These are phyloP conservation scores for Prorops nasuta DNA, from an alignment of 1,140 invertebrate species.

Conservation along the genomic window DNA sequence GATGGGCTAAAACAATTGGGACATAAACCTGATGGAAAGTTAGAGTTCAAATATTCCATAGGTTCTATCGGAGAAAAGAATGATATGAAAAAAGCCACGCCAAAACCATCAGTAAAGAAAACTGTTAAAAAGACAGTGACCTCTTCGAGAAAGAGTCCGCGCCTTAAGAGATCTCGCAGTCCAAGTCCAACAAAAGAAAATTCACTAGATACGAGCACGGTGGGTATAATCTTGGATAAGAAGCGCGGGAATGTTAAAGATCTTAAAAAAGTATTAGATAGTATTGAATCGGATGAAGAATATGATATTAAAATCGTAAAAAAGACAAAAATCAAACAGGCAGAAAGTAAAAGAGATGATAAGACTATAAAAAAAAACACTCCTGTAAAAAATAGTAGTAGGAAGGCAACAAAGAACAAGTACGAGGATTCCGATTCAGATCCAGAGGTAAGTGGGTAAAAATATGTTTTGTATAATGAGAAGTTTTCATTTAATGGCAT, in stretches of 20 bases:
- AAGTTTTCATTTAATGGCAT: conserved; percentile 7
- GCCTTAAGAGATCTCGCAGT: conserved; percentile 8
- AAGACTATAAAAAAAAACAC: conserved; percentile 14
- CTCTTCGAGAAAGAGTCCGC: conserved; percentile 24
- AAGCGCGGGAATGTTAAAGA: conserved; percentile 40
- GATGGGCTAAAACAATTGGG: conserved; percentile 41
- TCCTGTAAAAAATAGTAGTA: conserved; percentile 15
- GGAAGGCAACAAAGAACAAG: background rate
- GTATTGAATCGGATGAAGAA: conserved; percentile 44
- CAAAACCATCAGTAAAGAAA: no score
- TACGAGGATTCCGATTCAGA: conserved; percentile 24
- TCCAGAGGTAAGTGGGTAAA: conserved; percentile 28
- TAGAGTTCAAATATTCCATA: conserved; percentile 33
- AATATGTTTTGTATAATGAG: background rate
- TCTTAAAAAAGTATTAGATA: conserved; percentile 34
- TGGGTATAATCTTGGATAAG: conserved; percentile 41
- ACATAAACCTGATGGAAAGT: conserved; percentile 37
- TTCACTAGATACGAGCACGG: conserved; percentile 37
- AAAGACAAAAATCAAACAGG: conserved; percentile 27
- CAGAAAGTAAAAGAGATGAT: background rate
- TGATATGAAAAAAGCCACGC: conserved; percentile 3
- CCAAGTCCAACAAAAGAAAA: conserved; percentile 11
- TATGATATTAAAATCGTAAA: conserved; percentile 48
- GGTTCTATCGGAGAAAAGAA: background rate
- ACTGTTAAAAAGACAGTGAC: conserved; percentile 18